A percentile compares a stretch with the other conserved stretches of the same genome.
Conservation (phyloP, 2,888 invertebrate genomes). For the Andrena fulva region DNA sequence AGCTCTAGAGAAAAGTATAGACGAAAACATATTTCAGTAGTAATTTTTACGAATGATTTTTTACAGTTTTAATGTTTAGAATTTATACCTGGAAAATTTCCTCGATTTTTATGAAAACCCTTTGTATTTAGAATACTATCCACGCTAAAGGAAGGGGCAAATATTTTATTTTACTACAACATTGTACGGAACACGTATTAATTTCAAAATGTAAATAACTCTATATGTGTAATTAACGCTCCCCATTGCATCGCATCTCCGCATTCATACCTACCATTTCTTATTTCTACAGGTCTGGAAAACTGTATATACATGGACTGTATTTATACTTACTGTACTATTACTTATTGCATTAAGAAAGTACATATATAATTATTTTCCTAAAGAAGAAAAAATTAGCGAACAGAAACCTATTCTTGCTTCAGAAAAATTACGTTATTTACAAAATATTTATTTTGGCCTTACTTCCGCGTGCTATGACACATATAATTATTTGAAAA, state of each 20-base stretch:
- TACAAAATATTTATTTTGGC: slow-evolving; percentile 5
- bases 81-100: background rate
- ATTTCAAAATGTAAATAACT: slow-evolving; percentile 41
- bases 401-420: background rate
- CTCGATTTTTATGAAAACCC: slow-evolving; percentile 11
- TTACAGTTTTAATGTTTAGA: slow-evolving; percentile 11
- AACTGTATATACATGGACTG: slow-evolving; percentile 72
- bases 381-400: background rate
- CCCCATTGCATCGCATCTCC: slow-evolving; percentile 42
- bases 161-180: slow-evolving; percentile 25
- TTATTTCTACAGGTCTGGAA: slow-evolving; percentile 83
- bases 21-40: background rate
- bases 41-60: background rate
- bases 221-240: slow-evolving; percentile 37
- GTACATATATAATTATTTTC: slow-evolving; percentile 62
- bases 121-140: slow-evolving; percentile 13
- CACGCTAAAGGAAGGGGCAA: background rate
- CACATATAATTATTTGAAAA: slow-evolving; percentile 6
- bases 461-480: slow-evolving; percentile 3
- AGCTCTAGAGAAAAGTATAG: too few relatives aligned
- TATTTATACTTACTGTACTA: slow-evolving; percentile 79
- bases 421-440: slow-evolving; percentile 3
- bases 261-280: slow-evolving; percentile 77
- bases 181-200: slow-evolving; percentile 38
- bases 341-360: slow-evolving; percentile 74